phyloP scores from a whole-genome alignment of 1,140 invertebrate species.

The Sycophaga agraensis region DNA sequence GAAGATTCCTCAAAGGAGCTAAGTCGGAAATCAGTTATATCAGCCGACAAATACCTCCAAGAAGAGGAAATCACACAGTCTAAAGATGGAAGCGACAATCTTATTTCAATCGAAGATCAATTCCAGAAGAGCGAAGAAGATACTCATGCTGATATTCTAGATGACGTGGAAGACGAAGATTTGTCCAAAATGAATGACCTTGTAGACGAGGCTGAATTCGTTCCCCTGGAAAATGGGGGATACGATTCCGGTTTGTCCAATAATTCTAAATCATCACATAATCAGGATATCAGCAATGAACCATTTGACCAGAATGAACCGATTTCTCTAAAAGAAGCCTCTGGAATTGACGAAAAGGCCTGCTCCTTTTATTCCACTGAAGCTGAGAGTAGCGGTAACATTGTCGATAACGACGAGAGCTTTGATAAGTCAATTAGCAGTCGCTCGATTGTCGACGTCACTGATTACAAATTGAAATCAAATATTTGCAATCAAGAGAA shows the following conservation, averaged over 20 bases:
- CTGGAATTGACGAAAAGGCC: conserved; percentile 36
- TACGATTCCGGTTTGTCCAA: neutral
- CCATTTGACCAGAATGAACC: conserved; percentile 20
- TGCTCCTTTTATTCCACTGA: conserved; percentile 34
- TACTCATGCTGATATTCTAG: neutral
- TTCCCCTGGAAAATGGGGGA: neutral
- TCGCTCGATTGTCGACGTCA: neutral
- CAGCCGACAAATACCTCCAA: conserved; percentile 29
- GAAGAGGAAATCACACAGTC: conserved; percentile 19
- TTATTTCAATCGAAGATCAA: neutral
- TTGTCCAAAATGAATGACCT: neutral
- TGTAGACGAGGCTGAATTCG: neutral
- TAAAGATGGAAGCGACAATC: neutral
- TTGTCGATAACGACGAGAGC: conserved; percentile 10
- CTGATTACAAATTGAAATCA: conserved; percentile 1
- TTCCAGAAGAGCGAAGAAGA: neutral
- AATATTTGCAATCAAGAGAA: neutral
- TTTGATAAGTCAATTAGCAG: neutral
- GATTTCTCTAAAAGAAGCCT: conserved; percentile 37
- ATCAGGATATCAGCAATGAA: neutral
- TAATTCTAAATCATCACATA: neutral
- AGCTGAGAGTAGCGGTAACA: neutral
- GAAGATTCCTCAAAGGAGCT: neutral
- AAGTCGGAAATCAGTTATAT: neutral
- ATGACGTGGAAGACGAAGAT: neutral